Percentiles rank a stretch among this genome's conserved stretches.
Conservation (phyloP, 2,797 vertebrate species). For the Xiphorhynchus erythropygius region DNA sequence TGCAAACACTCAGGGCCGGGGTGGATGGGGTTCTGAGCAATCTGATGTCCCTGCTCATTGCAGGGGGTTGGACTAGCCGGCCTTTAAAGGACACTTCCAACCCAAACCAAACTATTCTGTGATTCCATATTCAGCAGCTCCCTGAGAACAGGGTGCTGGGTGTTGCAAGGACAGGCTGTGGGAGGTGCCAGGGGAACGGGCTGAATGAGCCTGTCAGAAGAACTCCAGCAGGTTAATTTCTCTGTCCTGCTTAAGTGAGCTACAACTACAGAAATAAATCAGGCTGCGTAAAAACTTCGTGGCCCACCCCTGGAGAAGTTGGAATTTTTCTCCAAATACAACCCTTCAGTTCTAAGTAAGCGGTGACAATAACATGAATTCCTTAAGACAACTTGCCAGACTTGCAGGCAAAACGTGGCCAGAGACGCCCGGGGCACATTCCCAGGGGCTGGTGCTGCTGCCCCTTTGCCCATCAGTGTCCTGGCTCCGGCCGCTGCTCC, state of each 20-base stretch:
- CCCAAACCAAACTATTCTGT: not conserved
- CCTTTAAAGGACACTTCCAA: not conserved
- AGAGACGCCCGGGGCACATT: not conserved
- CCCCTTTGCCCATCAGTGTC: rapidly evolving
- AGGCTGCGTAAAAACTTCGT: not conserved
- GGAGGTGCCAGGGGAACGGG: not conserved
- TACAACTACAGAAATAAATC: not conserved
- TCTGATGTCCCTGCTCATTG: not conserved
- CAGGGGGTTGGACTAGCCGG: not conserved
- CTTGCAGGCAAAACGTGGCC: not conserved
- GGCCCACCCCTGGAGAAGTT: not conserved
- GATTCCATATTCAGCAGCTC: not conserved
- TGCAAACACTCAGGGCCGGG: not conserved
- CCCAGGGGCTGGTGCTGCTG: not conserved
- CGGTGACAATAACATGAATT: not conserved
- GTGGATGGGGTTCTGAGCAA: not conserved
- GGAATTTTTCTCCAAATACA: not conserved
- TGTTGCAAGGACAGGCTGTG: not conserved
- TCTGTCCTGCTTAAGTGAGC: not conserved
- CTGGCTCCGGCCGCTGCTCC: rapidly evolving
- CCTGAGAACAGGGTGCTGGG: not conserved
- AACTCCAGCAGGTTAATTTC: not conserved
- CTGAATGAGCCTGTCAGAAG: not conserved
- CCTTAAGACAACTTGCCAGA: not conserved
- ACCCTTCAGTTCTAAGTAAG: not conserved